A percentile compares a stretch with the other conserved stretches of the same genome.
Conservation (phyloP, 2,113 vertebrate species). For the Siphamia tubifer region DNA sequence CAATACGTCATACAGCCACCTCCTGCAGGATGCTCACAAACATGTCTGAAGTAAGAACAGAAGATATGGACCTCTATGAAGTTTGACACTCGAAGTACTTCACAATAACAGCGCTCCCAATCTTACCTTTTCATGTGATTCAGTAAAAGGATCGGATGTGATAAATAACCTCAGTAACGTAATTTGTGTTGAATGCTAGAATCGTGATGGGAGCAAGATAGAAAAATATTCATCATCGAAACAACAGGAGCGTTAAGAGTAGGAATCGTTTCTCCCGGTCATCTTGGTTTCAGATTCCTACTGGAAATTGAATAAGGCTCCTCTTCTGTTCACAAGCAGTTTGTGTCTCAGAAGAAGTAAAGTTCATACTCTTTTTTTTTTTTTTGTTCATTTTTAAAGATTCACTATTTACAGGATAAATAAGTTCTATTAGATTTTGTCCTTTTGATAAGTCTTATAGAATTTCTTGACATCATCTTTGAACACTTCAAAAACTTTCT, state of each 20-base stretch:
- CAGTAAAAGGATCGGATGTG: slow-evolving; percentile 35
- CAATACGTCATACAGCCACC: slow-evolving; percentile 12
- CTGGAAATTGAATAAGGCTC: slow-evolving; percentile 72
- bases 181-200: slow-evolving; percentile 36
- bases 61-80: slow-evolving; percentile 36
- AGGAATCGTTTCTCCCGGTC: slow-evolving; percentile 46
- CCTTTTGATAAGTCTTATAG: slow-evolving; percentile 64
- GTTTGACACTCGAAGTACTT: slow-evolving; percentile 33
- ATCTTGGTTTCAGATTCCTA: slow-evolving; percentile 53
- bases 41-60: slow-evolving; percentile 25
- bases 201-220: slow-evolving; percentile 72
- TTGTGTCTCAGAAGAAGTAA: slow-evolving; percentile 75
- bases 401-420: slow-evolving; percentile 82
- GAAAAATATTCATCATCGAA: slow-evolving; percentile 83
- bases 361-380: slow-evolving; percentile 52
- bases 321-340: slow-evolving; percentile 70
- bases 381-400: slow-evolving; percentile 65
- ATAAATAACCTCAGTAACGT: slow-evolving; percentile 43
- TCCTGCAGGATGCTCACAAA: slow-evolving; percentile 7
- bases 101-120: slow-evolving; percentile 24
- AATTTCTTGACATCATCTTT: slow-evolving; percentile 76
- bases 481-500: slow-evolving; percentile 54
- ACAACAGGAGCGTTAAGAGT: slow-evolving; percentile 62
- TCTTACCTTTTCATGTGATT: slow-evolving; percentile 10
- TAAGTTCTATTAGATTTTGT: slow-evolving; percentile 72